Percentiles rank a stretch among this genome's conserved stretches.
Conservation (phyloP, 2,888 invertebrate genomes). For the Agrilus cyanescens region DNA sequence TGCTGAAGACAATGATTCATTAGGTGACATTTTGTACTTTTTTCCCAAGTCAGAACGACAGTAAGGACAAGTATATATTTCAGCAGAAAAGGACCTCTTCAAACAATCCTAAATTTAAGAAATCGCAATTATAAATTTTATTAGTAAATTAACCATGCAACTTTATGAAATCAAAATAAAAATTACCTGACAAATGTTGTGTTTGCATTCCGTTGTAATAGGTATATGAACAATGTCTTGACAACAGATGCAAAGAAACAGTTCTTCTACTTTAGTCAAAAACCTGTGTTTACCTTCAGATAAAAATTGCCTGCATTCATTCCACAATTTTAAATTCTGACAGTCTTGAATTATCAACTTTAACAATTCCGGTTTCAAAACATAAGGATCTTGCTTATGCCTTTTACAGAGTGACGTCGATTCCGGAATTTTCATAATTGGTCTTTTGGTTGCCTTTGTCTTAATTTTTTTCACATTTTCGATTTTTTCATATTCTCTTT, state of each 20-base stretch:
- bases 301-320: conserved; percentile 42
- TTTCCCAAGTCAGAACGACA: conserved; percentile 54
- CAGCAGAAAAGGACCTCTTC: conserved; percentile 51
- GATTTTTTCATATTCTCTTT: conserved; percentile 30
- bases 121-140: conserved; percentile 9
- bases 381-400: conserved; percentile 15
- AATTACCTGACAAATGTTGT: conserved; percentile 62
- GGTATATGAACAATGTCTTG: conserved; percentile 60
- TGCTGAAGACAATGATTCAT: conserved; percentile 43
- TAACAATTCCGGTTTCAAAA: conserved; percentile 13
- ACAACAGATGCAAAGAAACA: conserved; percentile 70
- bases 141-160: conserved; percentile 1
- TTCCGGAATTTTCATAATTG: neutral
- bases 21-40: conserved; percentile 40
- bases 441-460: conserved; percentile 13
- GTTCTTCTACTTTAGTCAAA: conserved; percentile 48
- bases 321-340: conserved; percentile 56
- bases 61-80: conserved; percentile 52
- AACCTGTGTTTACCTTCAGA: conserved; percentile 48
- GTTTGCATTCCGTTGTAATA: conserved; percentile 59
- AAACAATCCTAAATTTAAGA: conserved; percentile 45
- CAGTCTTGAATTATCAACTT: conserved; percentile 43
- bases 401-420: conserved; percentile 11
- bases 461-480: conserved; percentile 21
- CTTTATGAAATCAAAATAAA: neutral